These are phyloP conservation scores for Tetramorium bicarinatum DNA, from an alignment of 2,888 invertebrate species.

Conservation along the genomic window DNA sequence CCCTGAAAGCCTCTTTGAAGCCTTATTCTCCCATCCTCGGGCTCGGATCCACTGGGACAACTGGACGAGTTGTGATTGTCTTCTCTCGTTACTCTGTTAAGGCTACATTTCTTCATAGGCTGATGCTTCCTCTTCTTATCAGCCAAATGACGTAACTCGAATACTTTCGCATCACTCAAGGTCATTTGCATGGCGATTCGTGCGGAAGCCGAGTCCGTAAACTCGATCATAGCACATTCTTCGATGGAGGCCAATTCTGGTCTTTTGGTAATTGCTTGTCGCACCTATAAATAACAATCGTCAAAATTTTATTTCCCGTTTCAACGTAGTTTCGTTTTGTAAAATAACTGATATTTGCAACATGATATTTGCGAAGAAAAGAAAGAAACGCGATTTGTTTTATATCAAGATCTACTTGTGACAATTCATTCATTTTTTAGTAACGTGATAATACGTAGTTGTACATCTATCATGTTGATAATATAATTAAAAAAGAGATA, in stretches of 20 bases:
- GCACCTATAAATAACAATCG: conserved; percentile 86
- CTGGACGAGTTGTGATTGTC: conserved; percentile 86
- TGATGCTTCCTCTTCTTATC: conserved; percentile 92
- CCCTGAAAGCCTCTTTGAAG: conserved; percentile 86
- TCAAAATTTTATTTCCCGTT: background rate
- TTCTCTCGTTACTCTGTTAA: conserved; percentile 86
- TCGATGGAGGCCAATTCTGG: conserved; percentile 93
- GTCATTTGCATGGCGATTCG: conserved; percentile 92
- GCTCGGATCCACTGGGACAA: conserved; percentile 87
- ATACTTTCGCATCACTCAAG: conserved; percentile 89
- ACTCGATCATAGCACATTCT: conserved; percentile 96
- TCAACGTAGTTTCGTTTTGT: background rate
- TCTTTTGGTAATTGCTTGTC: conserved; percentile 96
- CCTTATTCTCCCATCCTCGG: conserved; percentile 86
- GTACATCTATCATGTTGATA: background rate
- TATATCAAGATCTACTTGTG: background rate
- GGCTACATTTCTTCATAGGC: conserved; percentile 88
- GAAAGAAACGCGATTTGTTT: background rate
- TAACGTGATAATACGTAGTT: background rate
- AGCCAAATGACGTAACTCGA: conserved; percentile 91
- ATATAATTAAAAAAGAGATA: background rate
- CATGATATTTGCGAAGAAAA: background rate
- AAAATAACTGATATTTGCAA: background rate
- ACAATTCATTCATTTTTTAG: background rate
- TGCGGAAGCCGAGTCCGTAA: conserved; percentile 95